phyloP scores from a whole-genome alignment of 1,140 invertebrate species.

The Drosophila rufa region DNA sequence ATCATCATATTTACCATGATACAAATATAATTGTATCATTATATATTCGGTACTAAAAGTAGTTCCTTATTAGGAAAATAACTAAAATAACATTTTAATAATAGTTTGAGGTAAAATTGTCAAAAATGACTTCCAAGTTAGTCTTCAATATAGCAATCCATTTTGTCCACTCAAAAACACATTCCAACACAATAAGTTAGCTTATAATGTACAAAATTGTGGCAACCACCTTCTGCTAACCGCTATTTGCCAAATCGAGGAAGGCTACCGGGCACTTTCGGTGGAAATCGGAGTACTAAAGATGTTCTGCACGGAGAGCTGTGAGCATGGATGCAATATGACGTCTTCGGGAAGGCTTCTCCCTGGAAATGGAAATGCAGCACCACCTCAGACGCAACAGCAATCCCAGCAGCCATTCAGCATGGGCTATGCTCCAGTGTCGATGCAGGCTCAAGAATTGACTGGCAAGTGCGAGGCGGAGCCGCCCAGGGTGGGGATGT shows the following conservation, averaged over 20 bases:
- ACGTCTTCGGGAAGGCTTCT: conserved; percentile 21
- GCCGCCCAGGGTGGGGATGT: conserved; percentile 47
- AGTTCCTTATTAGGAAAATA: too few species aligned
- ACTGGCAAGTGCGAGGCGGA: conserved; percentile 19
- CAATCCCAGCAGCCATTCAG: conserved; percentile 13
- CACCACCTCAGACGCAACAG: background rate
- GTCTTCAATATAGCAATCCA: background rate
- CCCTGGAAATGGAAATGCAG: conserved; percentile 17
- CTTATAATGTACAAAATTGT: conserved; percentile 54
- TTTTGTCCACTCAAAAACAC: background rate
- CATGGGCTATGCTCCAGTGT: conserved; percentile 27
- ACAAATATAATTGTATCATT: too few species aligned
- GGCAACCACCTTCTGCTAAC: background rate
- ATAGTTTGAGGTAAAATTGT: too few species aligned
- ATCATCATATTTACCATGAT: too few species aligned
- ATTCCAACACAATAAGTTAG: conserved; percentile 15
- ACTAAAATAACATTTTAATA: too few species aligned
- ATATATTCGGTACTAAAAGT: too few species aligned
- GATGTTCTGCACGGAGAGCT: conserved; percentile 64
- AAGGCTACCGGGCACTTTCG: conserved; percentile 10
- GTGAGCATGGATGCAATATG: conserved; percentile 49
- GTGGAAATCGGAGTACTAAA: background rate
- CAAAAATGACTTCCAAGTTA: too few species aligned
- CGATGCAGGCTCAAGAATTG: conserved; percentile 3
- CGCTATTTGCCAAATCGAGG: conserved; percentile 1